Base-by-base conservation (phyloP, 1,140 invertebrate species). In the Mamestra configurata region DNA sequence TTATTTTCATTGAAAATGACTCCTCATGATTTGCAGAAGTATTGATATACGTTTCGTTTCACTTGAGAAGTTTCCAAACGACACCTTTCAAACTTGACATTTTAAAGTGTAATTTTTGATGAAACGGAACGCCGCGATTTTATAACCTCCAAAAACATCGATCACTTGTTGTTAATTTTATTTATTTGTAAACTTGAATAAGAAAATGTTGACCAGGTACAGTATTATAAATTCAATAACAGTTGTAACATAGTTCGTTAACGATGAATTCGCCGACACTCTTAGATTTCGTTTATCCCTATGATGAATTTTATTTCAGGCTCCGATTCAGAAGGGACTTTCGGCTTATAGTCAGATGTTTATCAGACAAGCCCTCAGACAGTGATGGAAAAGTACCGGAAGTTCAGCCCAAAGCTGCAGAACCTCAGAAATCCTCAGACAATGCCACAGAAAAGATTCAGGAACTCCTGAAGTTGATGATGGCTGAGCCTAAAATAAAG, bases 381-480 rank as follows among this genome's bases (percentile, higher is more conserved):
- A 84, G 87, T 31, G 89, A 93, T 83, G 82, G 71, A 22, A 87
- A 89, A 72, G 55, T 71, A 10, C 80, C 85, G 4, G 88, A 90
- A 77, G 79, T 77, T 57, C 83, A 87, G 78, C 4, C 76, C n/a
- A 86, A 86, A 78, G 61, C 79, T 1, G 15, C 70, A 51, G 81
- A 86, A 77, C 51, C 77, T 31, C 71, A 85, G 61, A 87, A 91
- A 76, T 57, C 43, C 4, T 57, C 81, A 46, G 88, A 90, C 5
- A 82, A 86, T 13, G 86, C 82, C 35, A 94, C 90, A n/a, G 91
- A 93, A 72, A 95, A 92, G 84, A 94, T 95, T 59, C 93, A 95
- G 82, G 81, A 85, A 70, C 88, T 95, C 4, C 68, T 95, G 13
- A 93, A 94, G 84, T 88, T 87, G 70, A 95, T 95, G 95, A 85